Conservation (phyloP, 1,140 invertebrate genomes). For the Zaprionus gabonicus region DNA sequence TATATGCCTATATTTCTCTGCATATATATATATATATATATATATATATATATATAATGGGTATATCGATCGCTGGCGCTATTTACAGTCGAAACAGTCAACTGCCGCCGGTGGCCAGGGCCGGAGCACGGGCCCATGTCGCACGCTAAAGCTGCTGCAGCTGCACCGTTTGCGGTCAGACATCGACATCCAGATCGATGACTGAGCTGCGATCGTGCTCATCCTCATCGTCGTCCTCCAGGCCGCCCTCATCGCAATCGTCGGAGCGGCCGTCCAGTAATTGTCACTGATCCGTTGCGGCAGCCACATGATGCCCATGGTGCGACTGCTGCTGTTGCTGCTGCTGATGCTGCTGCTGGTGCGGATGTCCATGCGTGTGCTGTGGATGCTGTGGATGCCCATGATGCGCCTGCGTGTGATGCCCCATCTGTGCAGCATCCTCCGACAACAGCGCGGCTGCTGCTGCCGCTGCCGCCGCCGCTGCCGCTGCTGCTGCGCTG, state of each 20-base stretch:
- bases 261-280: slow-evolving; percentile 81
- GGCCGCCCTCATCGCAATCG: slow-evolving; percentile 69
- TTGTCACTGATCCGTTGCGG: slow-evolving; percentile 81
- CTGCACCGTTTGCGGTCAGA: slow-evolving; percentile 74
- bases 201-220: slow-evolving; percentile 79
- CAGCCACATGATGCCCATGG: slow-evolving; percentile 32
- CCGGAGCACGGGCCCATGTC: slow-evolving; percentile 20
- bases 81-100: slow-evolving; percentile 44
- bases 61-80: slow-evolving; percentile 41
- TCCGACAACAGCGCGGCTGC: slow-evolving; percentile 59
- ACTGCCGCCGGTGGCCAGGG: slow-evolving; percentile 24
- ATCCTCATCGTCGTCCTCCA: slow-evolving; percentile 60
- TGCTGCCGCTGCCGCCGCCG: slow-evolving; percentile 47
- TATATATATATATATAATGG: slow-evolving; percentile 36
- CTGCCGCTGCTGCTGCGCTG: slow-evolving; percentile 64
- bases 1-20: slow-evolving; percentile 43
- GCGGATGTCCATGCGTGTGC: slow-evolving; percentile 46
- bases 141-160: slow-evolving; percentile 63
- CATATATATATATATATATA: slow-evolving; percentile 10
- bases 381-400: slow-evolving; percentile 44
- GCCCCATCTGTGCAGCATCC: slow-evolving; percentile 56
- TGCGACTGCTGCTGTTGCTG: slow-evolving; percentile 38
- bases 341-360: slow-evolving; percentile 28
- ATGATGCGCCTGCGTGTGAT: slow-evolving; percentile 63
- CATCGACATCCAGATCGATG: slow-evolving; percentile 81